Percentiles rank a stretch among this genome's conserved stretches.
These are phyloP conservation scores for Zaprionus camerounensis DNA, from an alignment of 1,140 invertebrate species.

Conservation along the genomic window DNA sequence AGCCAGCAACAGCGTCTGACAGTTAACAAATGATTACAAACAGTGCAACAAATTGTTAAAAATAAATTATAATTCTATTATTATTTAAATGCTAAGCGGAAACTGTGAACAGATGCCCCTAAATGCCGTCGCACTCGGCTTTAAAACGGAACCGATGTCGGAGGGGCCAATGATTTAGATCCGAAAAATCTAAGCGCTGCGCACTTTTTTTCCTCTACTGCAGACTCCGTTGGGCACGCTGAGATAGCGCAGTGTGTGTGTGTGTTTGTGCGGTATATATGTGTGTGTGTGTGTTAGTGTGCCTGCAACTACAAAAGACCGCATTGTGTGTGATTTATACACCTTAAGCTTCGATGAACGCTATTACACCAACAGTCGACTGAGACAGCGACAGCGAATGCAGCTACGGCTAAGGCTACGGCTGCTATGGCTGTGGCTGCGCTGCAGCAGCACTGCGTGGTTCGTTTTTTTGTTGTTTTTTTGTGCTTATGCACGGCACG, in stretches of 20 bases:
- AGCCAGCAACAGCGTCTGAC: constrained; percentile 35
- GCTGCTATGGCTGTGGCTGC: constrained; percentile 31
- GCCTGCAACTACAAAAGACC: constrained; percentile 79
- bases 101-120: constrained; percentile 62
- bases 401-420: constrained; percentile 6
- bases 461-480: constrained; percentile 24
- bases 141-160: constrained; percentile 58
- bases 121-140: constrained; percentile 23
- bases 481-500: constrained; percentile 42
- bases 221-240: constrained; percentile 40
- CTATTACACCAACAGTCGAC: constrained; percentile 70
- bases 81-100: constrained; percentile 78
- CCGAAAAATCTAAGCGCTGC: constrained; percentile 59
- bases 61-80: constrained; percentile 81
- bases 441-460: constrained; percentile 36
- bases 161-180: constrained; percentile 59
- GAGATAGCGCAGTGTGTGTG: constrained; percentile 7
- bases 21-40: constrained; percentile 83
- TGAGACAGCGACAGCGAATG: constrained; percentile 13
- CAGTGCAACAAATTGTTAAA: constrained; percentile 78
- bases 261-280: constrained; percentile 6
- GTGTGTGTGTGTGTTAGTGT: constrained; percentile 54
- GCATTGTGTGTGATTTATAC: constrained; percentile 82
- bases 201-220: constrained; percentile 50
- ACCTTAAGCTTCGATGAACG: constrained; percentile 82